Evolutionary conservation across 1,140 invertebrate species (phyloP).

Genomic region (Rhyzopertha dominica): DNA sequence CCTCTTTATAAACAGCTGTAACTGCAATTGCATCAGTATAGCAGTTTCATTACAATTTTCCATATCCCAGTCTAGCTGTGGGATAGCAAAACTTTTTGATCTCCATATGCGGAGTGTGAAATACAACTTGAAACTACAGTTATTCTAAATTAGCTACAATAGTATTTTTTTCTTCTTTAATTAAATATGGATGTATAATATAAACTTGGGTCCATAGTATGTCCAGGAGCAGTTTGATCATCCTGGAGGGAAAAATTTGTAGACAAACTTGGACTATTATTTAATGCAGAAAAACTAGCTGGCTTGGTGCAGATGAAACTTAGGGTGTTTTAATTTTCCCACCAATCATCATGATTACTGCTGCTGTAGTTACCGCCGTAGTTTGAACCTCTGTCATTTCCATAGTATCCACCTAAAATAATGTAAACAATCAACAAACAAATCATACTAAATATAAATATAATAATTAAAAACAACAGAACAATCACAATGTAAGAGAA

Average conservation of each 20-base stretch:
- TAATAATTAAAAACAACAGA: too few relatives aligned
- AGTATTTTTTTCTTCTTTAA: too few relatives aligned
- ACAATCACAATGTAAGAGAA: too few relatives aligned
- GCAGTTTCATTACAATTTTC: slow-evolving; percentile 56
- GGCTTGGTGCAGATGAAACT: slow-evolving; percentile 9
- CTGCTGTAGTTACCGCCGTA: slow-evolving; percentile 42
- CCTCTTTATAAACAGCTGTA: slow-evolving; percentile 36
- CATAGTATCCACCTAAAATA: slow-evolving; percentile 24
- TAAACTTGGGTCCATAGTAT: background rate
- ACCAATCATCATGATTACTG: slow-evolving; percentile 37
- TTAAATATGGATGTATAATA: too few relatives aligned
- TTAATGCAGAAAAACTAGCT: slow-evolving; percentile 14
- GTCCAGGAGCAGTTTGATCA: background rate
- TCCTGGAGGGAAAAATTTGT: slow-evolving; percentile 9
- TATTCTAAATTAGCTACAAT: too few relatives aligned
- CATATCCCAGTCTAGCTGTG: slow-evolving; percentile 27
- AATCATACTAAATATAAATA: background rate
- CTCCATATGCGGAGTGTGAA: too few relatives aligned
- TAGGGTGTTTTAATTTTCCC: slow-evolving; percentile 32
- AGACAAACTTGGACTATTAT: slow-evolving; percentile 12
- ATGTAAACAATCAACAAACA: slow-evolving; percentile 7
- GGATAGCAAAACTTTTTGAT: slow-evolving; percentile 24
- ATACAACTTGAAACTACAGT: too few relatives aligned
- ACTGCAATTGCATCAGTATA: slow-evolving; percentile 44
- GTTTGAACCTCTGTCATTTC: slow-evolving; percentile 35